Conservation (phyloP, 2,797 vertebrate genomes). For the Enteromius mattozi region DNA sequence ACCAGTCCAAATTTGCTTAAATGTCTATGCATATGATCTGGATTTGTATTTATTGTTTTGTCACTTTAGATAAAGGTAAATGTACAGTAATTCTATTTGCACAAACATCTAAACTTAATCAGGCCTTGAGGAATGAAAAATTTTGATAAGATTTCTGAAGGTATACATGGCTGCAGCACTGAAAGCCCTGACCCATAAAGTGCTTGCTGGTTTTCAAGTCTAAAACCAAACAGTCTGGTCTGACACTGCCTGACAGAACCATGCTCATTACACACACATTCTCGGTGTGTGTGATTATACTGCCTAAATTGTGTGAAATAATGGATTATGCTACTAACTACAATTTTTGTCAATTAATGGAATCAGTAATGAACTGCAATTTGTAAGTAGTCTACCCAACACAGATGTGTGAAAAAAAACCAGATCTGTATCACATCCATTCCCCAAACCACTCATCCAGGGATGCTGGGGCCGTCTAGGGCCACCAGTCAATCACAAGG, state of each 20-base stretch:
- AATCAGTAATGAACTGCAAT: too few relatives aligned
- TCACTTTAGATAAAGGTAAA: conserved; percentile 78
- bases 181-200: not conserved
- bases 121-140: conserved; percentile 75
- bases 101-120: conserved; percentile 78
- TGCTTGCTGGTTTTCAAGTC: conserved; percentile 76
- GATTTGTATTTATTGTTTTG: conserved; percentile 66
- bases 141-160: conserved; percentile 90
- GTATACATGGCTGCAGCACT: conserved; percentile 76
- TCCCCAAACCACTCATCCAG: not conserved
- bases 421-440: not conserved
- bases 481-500: not conserved
- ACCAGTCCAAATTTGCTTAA: not conserved
- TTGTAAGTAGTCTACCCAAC: too few relatives aligned
- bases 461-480: not conserved
- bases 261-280: conserved; percentile 64
- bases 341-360: too few relatives aligned
- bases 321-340: too few relatives aligned
- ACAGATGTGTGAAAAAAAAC: not conserved
- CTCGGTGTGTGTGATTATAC: too few relatives aligned
- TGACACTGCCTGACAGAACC: conserved; percentile 66
- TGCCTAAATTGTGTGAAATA: too few relatives aligned
- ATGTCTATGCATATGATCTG: conserved; percentile 56
- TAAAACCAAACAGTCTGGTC: conserved; percentile 63
- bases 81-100: conserved; percentile 79